Conservation (phyloP, 2,888 invertebrate species). For the Cryptophagus acutangulus region DNA sequence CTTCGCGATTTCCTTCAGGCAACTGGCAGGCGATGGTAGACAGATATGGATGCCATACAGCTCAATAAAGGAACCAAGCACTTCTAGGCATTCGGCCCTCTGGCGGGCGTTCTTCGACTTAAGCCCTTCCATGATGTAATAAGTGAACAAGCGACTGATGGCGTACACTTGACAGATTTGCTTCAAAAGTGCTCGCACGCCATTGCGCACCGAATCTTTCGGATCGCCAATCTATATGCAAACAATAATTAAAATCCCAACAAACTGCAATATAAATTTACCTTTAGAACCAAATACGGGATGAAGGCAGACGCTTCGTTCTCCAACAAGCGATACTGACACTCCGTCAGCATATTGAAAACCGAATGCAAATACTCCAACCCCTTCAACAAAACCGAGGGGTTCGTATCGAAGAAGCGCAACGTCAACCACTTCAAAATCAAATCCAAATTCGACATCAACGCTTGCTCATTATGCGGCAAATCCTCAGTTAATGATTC, state of each 20-base stretch:
- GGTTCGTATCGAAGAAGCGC: slow-evolving; percentile 97
- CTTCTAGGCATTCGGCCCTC: slow-evolving; percentile 92
- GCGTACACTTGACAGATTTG: slow-evolving; percentile 84
- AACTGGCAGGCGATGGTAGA: slow-evolving; percentile 71
- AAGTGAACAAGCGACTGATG: slow-evolving; percentile 77
- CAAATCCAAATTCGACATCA: slow-evolving; percentile 87
- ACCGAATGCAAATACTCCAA: slow-evolving; percentile 84
- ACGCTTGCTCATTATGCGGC: slow-evolving; percentile 68
- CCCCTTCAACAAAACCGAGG: slow-evolving; percentile 92
- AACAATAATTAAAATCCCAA: background rate
- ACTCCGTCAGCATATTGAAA: slow-evolving; percentile 73
- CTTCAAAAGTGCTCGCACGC: slow-evolving; percentile 79
- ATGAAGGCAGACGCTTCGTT: slow-evolving; percentile 90
- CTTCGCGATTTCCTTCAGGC: slow-evolving; percentile 85
- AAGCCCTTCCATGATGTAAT: slow-evolving; percentile 86
- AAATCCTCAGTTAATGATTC: slow-evolving; percentile 84
- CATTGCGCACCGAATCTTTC: slow-evolving; percentile 89
- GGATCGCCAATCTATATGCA: slow-evolving; percentile 79
- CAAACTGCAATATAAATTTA: background rate
- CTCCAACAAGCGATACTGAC: slow-evolving; percentile 82
- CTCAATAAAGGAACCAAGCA: slow-evolving; percentile 81
- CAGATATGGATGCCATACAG: slow-evolving; percentile 80
- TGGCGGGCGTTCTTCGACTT: slow-evolving; percentile 97
- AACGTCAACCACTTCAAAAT: slow-evolving; percentile 95
- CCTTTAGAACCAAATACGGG: slow-evolving; percentile 91